phyloP scores from a whole-genome alignment of 2,113 vertebrate species.

The Aspiorhynchus laticeps region DNA sequence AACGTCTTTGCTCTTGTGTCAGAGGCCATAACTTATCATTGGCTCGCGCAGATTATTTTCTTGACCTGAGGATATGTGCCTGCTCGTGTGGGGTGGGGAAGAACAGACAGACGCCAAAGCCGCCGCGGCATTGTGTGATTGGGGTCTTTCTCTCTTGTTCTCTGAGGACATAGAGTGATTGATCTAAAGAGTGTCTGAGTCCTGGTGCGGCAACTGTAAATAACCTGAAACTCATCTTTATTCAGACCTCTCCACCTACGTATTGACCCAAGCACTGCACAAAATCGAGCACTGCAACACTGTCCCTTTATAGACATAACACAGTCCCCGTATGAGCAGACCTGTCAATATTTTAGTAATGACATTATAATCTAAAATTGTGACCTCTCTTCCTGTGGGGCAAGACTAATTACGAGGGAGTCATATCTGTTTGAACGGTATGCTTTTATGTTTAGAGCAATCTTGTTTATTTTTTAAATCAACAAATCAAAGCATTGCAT shows the following conservation, averaged over 20 bases:
- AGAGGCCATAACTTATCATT: slow-evolving; percentile 31
- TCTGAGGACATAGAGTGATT: slow-evolving; percentile 51
- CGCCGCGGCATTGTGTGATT: slow-evolving; percentile 7
- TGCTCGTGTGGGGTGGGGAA: background rate
- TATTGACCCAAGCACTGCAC: slow-evolving; percentile 43
- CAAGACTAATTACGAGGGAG: slow-evolving; percentile 24
- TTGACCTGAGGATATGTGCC: slow-evolving; percentile 1
- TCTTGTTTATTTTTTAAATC: background rate
- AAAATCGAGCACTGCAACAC: slow-evolving; percentile 31
- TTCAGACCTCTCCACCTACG: slow-evolving; percentile 33
- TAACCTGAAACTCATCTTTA: slow-evolving; percentile 59
- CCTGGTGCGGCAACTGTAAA: slow-evolving; percentile 54
- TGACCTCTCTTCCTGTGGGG: slow-evolving; percentile 1
- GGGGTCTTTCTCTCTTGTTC: slow-evolving; percentile 13
- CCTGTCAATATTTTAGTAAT: slow-evolving; percentile 39
- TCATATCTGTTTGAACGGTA: slow-evolving; percentile 8
- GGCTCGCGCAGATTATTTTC: background rate
- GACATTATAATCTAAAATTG: slow-evolving; percentile 32
- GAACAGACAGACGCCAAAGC: background rate
- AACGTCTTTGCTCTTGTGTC: slow-evolving; percentile 2
- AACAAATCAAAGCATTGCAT: background rate
- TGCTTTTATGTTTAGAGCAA: background rate
- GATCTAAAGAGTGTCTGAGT: slow-evolving; percentile 54
- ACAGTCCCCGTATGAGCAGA: background rate
- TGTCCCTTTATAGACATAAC: slow-evolving; percentile 32